phyloP scores from a whole-genome alignment of 2,797 vertebrate genomes.

The Crenichthys baileyi region DNA sequence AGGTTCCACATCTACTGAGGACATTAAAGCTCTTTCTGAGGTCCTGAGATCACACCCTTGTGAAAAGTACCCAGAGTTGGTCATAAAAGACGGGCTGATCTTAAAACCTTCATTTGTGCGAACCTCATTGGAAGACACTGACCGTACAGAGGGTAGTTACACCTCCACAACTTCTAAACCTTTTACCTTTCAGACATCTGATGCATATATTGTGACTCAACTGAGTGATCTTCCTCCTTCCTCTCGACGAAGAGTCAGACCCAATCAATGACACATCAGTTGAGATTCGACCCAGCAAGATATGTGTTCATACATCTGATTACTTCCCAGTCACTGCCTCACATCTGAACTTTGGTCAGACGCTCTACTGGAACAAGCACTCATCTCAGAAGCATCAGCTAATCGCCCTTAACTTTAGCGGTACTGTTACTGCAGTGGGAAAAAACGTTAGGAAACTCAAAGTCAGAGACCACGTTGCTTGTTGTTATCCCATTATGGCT shows the following conservation, averaged over 20 bases:
- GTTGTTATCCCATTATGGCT: conserved; percentile 83
- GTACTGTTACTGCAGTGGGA: conserved; percentile 78
- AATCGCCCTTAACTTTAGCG: conserved; percentile 82
- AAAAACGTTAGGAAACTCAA: conserved; percentile 77
- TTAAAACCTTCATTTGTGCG: conserved; percentile 74
- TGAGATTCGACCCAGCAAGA: conserved; percentile 77
- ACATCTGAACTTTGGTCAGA: conserved; percentile 77
- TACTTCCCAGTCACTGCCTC: conserved; percentile 83
- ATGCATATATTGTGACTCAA: conserved; percentile 68
- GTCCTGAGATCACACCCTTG: conserved; percentile 75
- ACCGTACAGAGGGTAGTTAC: conserved; percentile 25
- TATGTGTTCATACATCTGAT: conserved; percentile 85
- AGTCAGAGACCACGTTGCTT: conserved; percentile 81
- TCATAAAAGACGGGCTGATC: conserved; percentile 78
- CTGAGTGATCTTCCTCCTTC: conserved; percentile 74
- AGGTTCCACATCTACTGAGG: conserved; percentile 60
- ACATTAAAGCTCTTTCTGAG: conserved; percentile 78
- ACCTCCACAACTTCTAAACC: conserved; percentile 36
- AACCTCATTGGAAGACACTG: conserved; percentile 54
- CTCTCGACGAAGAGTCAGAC: conserved; percentile 14
- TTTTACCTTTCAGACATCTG: conserved; percentile 80
- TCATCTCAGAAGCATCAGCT: conserved; percentile 77
- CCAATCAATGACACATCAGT: conserved; percentile 55
- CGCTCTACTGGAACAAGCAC: conserved; percentile 84
- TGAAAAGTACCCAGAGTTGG: conserved; percentile 81